phyloP scores from a whole-genome alignment of 2,797 vertebrate genomes.

The Paratrypauchen microcephalus region DNA sequence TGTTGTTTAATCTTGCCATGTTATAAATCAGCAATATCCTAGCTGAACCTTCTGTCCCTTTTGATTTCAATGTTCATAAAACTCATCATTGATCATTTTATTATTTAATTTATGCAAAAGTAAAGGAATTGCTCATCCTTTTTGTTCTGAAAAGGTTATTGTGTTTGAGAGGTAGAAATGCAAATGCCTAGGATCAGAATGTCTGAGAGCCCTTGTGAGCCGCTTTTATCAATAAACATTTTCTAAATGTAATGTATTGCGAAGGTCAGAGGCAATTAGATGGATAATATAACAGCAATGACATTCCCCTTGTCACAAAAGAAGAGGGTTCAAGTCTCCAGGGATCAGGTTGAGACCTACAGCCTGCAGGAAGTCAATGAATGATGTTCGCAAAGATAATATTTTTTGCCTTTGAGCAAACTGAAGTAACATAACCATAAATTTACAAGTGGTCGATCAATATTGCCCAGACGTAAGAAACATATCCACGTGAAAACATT shows the following conservation, averaged over 20 bases:
- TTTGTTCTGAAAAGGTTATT: neutral
- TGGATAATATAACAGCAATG: slow-evolving; percentile 61
- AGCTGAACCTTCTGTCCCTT: too few species aligned
- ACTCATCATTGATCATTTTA: too few species aligned
- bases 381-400: slow-evolving; percentile 56
- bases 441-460: slow-evolving; percentile 67
- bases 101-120: neutral
- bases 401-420: slow-evolving; percentile 71
- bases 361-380: slow-evolving; percentile 57
- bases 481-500: slow-evolving; percentile 67
- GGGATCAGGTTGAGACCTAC: slow-evolving; percentile 35
- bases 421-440: slow-evolving; percentile 74
- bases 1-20: neutral
- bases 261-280: slow-evolving; percentile 67
- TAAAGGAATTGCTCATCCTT: neutral
- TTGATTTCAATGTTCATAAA: too few species aligned
- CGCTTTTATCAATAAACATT: slow-evolving; percentile 48
- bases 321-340: slow-evolving; percentile 39
- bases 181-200: slow-evolving; percentile 31
- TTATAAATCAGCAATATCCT: neutral
- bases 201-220: slow-evolving; percentile 24
- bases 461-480: slow-evolving; percentile 60
- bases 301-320: slow-evolving; percentile 57
- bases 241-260: slow-evolving; percentile 41
- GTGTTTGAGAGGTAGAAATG: neutral